These are phyloP conservation scores for Catharus fuscescens DNA, from an alignment of 2,113 vertebrate genomes.

Conservation along the genomic window DNA sequence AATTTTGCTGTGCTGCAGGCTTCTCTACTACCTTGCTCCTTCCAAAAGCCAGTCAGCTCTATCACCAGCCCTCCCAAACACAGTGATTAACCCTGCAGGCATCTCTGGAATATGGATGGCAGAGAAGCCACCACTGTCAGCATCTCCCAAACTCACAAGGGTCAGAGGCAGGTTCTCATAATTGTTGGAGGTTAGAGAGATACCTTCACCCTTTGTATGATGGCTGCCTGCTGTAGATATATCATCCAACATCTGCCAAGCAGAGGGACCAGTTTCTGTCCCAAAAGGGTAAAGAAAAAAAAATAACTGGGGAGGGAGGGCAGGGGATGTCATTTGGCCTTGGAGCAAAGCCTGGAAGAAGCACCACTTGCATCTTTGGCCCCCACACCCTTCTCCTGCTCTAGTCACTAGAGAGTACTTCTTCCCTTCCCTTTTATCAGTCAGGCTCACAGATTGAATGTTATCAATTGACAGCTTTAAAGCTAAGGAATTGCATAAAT, in stretches of 20 bases:
- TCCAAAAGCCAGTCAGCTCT: background rate
- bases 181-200: background rate
- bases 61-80: background rate
- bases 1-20: background rate
- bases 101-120: background rate
- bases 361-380: background rate
- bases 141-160: background rate
- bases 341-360: background rate
- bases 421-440: constrained; percentile 66
- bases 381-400: constrained; percentile 8
- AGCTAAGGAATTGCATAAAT: constrained; percentile 75
- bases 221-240: background rate
- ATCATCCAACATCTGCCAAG: background rate
- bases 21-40: background rate
- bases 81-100: too few relatives aligned
- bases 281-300: background rate
- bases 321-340: accelerated
- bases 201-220: background rate
- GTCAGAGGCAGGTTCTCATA: background rate
- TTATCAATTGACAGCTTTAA: constrained; percentile 75
- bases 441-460: constrained; percentile 68
- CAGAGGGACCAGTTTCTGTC: background rate
- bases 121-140: background rate
- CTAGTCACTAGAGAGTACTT: constrained; percentile 55
- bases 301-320: background rate